Conservation (phyloP, 2,113 vertebrate genomes). For the Cyanoliseus patagonus region DNA sequence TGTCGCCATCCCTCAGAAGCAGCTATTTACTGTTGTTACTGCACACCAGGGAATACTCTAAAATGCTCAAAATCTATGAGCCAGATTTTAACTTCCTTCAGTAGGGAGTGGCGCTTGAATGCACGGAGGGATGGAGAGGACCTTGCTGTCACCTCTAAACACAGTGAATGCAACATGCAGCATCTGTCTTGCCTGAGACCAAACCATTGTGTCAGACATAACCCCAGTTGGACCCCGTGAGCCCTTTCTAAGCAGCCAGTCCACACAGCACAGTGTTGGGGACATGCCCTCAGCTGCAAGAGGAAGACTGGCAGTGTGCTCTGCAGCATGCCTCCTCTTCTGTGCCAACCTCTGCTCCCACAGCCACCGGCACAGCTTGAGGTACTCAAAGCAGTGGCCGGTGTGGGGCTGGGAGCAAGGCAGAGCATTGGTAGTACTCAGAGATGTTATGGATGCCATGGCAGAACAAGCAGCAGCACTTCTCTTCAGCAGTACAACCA, state of each 20-base stretch:
- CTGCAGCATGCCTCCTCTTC: neutral
- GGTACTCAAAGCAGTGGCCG: neutral
- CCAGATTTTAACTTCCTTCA: neutral
- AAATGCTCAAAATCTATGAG: neutral
- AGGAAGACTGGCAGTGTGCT: neutral
- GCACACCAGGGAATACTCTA: neutral
- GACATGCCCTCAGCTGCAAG: neutral
- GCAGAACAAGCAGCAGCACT: neutral
- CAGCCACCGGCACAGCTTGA: accelerated
- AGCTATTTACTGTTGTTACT: neutral
- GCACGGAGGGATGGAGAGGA: neutral
- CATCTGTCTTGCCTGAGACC: neutral
- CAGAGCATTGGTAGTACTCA: neutral
- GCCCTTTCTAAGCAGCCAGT: accelerated
- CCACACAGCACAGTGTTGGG: accelerated
- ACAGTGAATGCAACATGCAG: accelerated
- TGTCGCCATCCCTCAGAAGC: neutral
- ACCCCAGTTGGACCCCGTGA: neutral
- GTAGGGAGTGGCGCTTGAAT: neutral
- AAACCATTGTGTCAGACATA: accelerated
- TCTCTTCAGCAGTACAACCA: neutral
- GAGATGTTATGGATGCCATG: neutral
- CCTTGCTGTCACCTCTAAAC: neutral
- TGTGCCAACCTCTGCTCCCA: neutral
- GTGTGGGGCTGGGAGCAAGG: neutral